Evolutionary conservation across 2,888 invertebrate species (phyloP).

Genomic region (Argynnis bischoffii): DNA sequence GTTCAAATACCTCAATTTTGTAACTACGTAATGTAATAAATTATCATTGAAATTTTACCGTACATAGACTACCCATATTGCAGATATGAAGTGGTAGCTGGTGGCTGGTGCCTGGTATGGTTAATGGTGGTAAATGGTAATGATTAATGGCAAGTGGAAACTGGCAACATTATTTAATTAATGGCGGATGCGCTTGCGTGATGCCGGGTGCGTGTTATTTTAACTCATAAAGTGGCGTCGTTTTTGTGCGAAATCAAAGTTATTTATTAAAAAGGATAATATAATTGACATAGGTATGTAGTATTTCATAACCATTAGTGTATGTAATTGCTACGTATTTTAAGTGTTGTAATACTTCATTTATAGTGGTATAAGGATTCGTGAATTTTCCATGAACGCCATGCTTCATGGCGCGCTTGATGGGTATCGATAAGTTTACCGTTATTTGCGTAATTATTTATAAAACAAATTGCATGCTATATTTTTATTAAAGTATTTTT

Average conservation of each 20-base stretch:
- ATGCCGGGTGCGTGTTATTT: slow-evolving; percentile 79
- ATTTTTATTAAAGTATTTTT: not conserved
- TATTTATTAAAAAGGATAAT: slow-evolving; percentile 31
- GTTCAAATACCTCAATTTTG: too few relatives aligned
- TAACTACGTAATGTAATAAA: too few relatives aligned
- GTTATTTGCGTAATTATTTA: slow-evolving; percentile 44
- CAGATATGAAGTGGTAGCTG: too few relatives aligned
- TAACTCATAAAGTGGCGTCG: slow-evolving; percentile 71
- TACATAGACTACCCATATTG: too few relatives aligned
- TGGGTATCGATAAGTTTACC: slow-evolving; percentile 56
- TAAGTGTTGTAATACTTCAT: slow-evolving; percentile 16
- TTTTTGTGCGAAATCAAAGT: slow-evolving; percentile 61
- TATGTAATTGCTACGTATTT: slow-evolving; percentile 13
- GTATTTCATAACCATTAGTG: slow-evolving; percentile 34
- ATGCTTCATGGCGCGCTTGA: slow-evolving; percentile 71
- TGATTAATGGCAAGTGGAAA: not conserved
- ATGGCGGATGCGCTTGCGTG: slow-evolving; percentile 82
- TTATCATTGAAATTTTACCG: too few relatives aligned
- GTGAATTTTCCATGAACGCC: slow-evolving; percentile 73
- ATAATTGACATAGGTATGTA: slow-evolving; percentile 42
- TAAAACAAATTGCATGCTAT: not conserved
- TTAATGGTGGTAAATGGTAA: not conserved
- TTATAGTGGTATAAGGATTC: slow-evolving; percentile 44
- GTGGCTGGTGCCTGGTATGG: too few relatives aligned
- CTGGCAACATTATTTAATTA: slow-evolving; percentile 56